phyloP scores from a whole-genome alignment of 2,888 invertebrate species.

The Melinopterus prodromus region DNA sequence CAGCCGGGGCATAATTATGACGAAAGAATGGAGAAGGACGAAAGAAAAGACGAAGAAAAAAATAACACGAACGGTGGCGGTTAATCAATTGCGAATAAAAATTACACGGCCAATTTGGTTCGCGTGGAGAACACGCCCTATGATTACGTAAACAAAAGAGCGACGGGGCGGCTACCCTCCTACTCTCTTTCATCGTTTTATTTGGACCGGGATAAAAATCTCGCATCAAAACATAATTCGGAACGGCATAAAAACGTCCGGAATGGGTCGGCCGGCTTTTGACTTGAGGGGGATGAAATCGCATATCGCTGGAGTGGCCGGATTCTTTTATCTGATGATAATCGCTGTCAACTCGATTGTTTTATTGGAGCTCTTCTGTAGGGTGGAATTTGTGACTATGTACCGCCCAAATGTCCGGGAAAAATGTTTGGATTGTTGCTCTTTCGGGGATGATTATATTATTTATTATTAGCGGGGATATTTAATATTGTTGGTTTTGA shows the following conservation, averaged over 20 bases:
- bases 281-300: not conserved
- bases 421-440: too few species aligned
- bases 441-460: too few species aligned
- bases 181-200: not conserved
- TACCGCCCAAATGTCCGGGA: not conserved
- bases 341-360: conserved; percentile 4
- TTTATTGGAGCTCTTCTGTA: not conserved
- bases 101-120: not conserved
- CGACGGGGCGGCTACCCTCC: not conserved
- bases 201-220: not conserved
- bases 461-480: too few species aligned
- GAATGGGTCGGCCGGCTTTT: not conserved
- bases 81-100: conserved; percentile 4
- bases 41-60: conserved; percentile 14
- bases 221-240: not conserved
- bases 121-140: not conserved
- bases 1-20: conserved; percentile 19
- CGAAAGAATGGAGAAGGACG: conserved; percentile 11
- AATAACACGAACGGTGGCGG: not conserved
- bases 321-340: not conserved
- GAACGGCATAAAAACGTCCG: not conserved
- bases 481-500: too few species aligned
- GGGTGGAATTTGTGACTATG: not conserved
- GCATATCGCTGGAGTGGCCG: conserved; percentile 4
- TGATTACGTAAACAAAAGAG: not conserved